phyloP scores from a whole-genome alignment of 2,113 vertebrate species.

The Tonatia bakeri region DNA sequence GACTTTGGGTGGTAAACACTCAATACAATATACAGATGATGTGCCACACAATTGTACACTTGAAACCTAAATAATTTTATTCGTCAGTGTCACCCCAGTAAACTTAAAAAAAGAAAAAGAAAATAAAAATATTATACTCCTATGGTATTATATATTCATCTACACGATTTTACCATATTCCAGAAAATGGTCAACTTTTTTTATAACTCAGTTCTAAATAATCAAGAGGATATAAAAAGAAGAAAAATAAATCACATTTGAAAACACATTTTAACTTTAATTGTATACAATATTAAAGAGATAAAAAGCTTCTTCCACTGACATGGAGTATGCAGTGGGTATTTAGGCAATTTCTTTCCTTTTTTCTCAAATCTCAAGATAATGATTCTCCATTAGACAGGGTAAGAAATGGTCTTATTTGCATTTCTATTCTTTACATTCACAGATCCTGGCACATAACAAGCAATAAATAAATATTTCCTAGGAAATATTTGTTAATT shows the following conservation, averaged over 20 bases:
- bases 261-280: not conserved
- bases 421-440: not conserved
- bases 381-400: not conserved
- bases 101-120: not conserved
- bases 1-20: not conserved
- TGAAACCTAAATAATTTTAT: not conserved
- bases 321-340: fast-evolving
- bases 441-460: not conserved
- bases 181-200: not conserved
- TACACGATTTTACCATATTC: not conserved
- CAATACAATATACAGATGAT: not conserved
- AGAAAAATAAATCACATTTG: not conserved
- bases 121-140: not conserved
- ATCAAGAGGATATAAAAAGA: not conserved
- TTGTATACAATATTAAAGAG: not conserved
- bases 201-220: not conserved
- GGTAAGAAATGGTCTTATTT: not conserved
- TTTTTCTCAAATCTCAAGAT: not conserved
- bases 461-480: not conserved
- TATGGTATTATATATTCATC: not conserved
- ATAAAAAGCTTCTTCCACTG: not conserved
- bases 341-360: not conserved
- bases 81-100: not conserved
- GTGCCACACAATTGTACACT: not conserved
- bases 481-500: not conserved